Evolutionary conservation across 2,888 invertebrate species (phyloP), one percentile per base, ranked within the genome.

Genomic region (Chrysodeixis includens): DNA sequence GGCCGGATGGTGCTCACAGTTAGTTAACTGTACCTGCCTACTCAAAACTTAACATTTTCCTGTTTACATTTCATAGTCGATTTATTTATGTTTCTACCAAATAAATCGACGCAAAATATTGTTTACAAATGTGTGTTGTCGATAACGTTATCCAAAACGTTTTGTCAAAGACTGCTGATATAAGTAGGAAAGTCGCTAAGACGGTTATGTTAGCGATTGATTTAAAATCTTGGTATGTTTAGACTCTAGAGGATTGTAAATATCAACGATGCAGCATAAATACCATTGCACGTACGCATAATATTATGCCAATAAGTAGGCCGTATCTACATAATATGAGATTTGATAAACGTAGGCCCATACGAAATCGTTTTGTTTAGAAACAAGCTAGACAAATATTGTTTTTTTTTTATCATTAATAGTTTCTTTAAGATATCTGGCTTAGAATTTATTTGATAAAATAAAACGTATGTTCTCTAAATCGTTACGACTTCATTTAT

Each of bases 401-500:
- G 26, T 26, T 6, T 26, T 26, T 26, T 26, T 4, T 26, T 26
- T 4, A 26, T 26, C 26, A 26, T 26, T 40, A 40, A n/a, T 40
- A 40, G n/a, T 6, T 40, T n/a, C n/a, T 40, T 3, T 14, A 40
- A 40, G n/a, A 14, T 7, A 14, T n/a, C n/a, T 35, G 35, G 35
- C 35, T 0, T 12, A n/a, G 1, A 40, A 40, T n/a, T 5, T 6
- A n/a, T n/a, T 40, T 40, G n/a, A n/a, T 40, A 40, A 40, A n/a
- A 40, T 40, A 40, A 40, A 26, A 26, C n/a, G n/a, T 26, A 26
- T n/a, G n/a, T 40, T 40, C 4, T 40, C 40, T n/a, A 40, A n/a
- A 40, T 40, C 40, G 40, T 12, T n/a, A 40, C 6, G 6, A 26
- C 6, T 71, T 82, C 83, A 91, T 78, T 90, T 90, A 30, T 92